Conservation (phyloP, 2,113 vertebrate genomes). For the Cheilinus undulatus region DNA sequence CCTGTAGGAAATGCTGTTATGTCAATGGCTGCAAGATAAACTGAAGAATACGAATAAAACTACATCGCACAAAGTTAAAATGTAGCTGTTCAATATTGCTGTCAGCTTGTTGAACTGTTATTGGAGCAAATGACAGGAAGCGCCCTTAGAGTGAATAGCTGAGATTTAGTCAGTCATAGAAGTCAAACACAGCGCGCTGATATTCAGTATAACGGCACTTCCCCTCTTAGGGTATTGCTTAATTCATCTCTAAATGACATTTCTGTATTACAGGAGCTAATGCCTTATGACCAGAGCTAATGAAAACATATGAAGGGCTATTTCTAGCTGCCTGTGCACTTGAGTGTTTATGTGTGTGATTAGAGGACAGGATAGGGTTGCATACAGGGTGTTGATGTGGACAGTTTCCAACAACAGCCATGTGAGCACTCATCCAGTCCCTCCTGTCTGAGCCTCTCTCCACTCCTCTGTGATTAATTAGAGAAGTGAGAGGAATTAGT, state of each 20-base stretch:
- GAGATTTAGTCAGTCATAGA: no score
- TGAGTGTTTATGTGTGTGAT: constrained; percentile 21
- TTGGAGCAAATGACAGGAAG: no score
- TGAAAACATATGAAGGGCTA: background rate
- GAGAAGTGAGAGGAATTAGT: constrained; percentile 70
- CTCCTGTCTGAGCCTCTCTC: constrained; percentile 52
- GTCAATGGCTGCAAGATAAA: no score
- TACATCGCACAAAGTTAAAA: no score
- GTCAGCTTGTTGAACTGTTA: no score
- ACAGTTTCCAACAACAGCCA: constrained; percentile 68
- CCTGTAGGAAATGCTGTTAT: no score
- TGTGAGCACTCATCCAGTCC: constrained; percentile 56
- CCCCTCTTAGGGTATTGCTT: no score
- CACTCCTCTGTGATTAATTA: constrained; percentile 76
- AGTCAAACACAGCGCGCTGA: no score
- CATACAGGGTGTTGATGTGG: constrained; percentile 62
- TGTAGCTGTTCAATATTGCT: no score
- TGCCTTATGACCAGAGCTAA: background rate
- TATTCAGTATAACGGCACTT: no score
- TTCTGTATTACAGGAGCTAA: background rate
- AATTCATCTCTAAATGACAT: background rate
- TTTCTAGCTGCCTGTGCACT: constrained; percentile 27
- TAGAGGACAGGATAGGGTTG: constrained; percentile 12
- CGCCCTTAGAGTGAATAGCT: no score
- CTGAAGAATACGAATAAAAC: no score